These are phyloP conservation scores for Triplophysa yarkandensis DNA, from an alignment of 2,797 vertebrate species.

Conservation along the genomic window DNA sequence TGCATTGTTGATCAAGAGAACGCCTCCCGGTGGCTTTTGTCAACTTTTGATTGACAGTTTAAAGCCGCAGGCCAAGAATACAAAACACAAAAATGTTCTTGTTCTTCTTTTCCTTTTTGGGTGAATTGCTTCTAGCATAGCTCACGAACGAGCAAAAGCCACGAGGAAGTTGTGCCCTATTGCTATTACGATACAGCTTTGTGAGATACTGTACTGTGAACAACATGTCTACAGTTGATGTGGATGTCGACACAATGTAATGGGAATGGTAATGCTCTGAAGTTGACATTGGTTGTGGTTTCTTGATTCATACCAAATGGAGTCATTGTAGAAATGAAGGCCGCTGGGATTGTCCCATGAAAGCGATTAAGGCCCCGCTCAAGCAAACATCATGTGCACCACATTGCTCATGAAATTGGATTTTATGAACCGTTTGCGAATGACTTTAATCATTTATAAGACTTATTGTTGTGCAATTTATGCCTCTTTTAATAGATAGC, in stretches of 20 bases:
- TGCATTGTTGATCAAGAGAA: constrained; percentile 75
- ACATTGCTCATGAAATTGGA: constrained; percentile 66
- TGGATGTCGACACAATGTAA: constrained; percentile 12
- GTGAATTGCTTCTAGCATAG: constrained; percentile 27
- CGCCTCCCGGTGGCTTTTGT: constrained; percentile 68
- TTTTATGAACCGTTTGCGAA: constrained; percentile 59
- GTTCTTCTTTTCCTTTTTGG: constrained; percentile 34
- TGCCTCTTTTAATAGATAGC: neutral
- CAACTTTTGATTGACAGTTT: constrained; percentile 67
- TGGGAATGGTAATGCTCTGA: constrained; percentile 29
- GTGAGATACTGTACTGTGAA: constrained; percentile 10
- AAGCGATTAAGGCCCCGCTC: constrained; percentile 61
- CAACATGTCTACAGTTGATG: constrained; percentile 16
- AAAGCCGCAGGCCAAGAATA: constrained; percentile 64
- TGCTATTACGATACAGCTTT: constrained; percentile 23
- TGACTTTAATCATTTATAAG: constrained; percentile 53
- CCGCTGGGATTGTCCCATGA: constrained; percentile 65
- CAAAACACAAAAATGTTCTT: constrained; percentile 53
- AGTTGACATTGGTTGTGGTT: constrained; percentile 24
- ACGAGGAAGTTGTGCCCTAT: constrained; percentile 1
- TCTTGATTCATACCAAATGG: constrained; percentile 41
- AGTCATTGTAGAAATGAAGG: constrained; percentile 46
- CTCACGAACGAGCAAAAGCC: constrained; percentile 38
- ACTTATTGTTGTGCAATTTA: constrained; percentile 32
- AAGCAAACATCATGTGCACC: constrained; percentile 65